Evolutionary conservation across 2,797 vertebrate species (phyloP), one percentile per base, ranked within the genome.

Genomic region (Melanogrammus aeglefinus): DNA sequence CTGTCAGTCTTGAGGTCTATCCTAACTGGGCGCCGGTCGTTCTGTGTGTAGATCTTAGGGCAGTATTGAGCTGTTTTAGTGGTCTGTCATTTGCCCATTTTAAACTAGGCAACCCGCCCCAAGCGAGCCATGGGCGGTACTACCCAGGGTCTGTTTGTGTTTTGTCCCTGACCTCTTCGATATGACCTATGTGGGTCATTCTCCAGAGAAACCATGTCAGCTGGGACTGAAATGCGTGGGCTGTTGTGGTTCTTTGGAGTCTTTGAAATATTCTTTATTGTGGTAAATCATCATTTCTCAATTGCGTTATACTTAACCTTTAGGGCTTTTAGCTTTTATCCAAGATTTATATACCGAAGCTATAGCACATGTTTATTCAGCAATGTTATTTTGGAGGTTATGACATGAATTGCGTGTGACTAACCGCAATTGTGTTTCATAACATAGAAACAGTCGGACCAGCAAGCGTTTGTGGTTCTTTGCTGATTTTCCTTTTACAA

Each of bases 111-210:
- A 21, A 27, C 44, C 2, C 24, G 9, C 7, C 73, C 47, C 74
- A 51, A 7, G 0, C 5, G n/a, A 63, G 33, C 78, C 76, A 47
- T 80, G n/a, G 80, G 82, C 78, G 74, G 77, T 72, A 39, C 24
- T 86, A 80, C 88, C 86, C 80, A 0, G 81, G 81, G 79, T 47
- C 18, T 88, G 21, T 79, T 81, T 80, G n/a, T n/a, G n/a, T n/a
- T n/a, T n/a, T n/a, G n/a, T n/a, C 84, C 82, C 80, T 90, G 87
- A 85, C 89, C 89, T 81, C 77, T 89, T 76, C 21, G 8, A n/a
- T n/a, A 5, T 13, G 6, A 3, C 39, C 36, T 74, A 72, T 27
- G 7, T 24, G 57, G 57, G 57, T n/a, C 21, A 24, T n/a, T 24
- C 8, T n/a, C 21, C 57, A 8, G 21, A 63, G n/a, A n/a, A 27